Base-by-base conservation (phyloP, 2,797 vertebrate species). In the Scolopax rusticola region DNA sequence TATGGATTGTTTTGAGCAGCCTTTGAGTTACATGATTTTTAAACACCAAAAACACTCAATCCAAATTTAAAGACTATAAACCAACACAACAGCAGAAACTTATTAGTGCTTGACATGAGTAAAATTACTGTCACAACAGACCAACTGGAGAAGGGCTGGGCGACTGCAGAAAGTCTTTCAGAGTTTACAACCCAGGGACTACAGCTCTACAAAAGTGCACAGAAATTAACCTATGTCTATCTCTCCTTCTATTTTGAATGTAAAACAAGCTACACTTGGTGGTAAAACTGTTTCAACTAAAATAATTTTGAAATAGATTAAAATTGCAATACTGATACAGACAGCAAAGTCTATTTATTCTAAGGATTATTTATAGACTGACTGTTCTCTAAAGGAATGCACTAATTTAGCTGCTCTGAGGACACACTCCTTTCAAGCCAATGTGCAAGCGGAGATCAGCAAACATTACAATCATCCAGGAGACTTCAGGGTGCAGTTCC, bases 301-400 rank as follows among this genome's bases (percentile, higher is more conserved):
- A 87, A 51, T 43, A 71, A 53, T 30, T 71, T 24, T 86, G 13
- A 75, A 89, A 77, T 41, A 81, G 18, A 80, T 79, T 63, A 33
- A 63, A 86, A 78, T 12, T 76, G 24, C 28, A 48, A 30, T 81
- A 59, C 51, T 41, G 43, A 88, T 56, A 84, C 23, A 77, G 69
- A 76, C 38, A 82, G 51, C 13, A 57, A 60, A 83, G 18, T 43
- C 61, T 71, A 54, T 92, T 95, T 95, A 71, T 84, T 83, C 78
- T 41, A 85, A 95, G 25, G 32, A 91, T 90, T 97, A 95, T 97
- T 97, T 95, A 93, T 65, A 97, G 87, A 91, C 80, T 54, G 45
- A 80, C 53, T 75, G 41, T 54, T 54, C 76, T 97, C 84, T 48
- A 90, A 76, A 87, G 48, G 90, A 84, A 95, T 90, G 67, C 61